Conservation (phyloP, 2,888 invertebrate species). For the Cheilosia variabilis region DNA sequence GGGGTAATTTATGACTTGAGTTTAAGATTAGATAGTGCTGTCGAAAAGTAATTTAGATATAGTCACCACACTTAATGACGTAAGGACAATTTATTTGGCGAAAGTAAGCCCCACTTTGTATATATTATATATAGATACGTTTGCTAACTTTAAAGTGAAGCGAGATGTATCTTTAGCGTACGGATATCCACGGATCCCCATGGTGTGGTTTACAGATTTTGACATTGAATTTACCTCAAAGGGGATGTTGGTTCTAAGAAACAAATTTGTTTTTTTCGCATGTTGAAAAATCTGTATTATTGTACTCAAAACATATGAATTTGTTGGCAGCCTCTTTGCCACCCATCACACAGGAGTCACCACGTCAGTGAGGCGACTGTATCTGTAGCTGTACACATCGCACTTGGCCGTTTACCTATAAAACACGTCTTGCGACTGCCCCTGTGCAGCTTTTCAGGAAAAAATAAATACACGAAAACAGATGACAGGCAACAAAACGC, state of each 20-base stretch:
- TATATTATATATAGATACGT: background rate
- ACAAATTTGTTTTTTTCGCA: constrained; percentile 1
- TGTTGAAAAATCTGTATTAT: constrained; percentile 31
- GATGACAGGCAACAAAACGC: constrained; percentile 29
- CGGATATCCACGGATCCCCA: background rate
- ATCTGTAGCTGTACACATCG: constrained; percentile 26
- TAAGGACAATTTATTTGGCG: constrained; percentile 9
- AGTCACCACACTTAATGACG: constrained; percentile 35
- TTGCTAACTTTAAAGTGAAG: constrained; percentile 10
- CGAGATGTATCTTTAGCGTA: constrained; percentile 14
- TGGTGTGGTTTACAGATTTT: constrained; percentile 49
- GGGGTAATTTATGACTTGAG: constrained; percentile 47
- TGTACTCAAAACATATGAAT: constrained; percentile 55
- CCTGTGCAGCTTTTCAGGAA: constrained; percentile 37
- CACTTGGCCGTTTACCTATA: constrained; percentile 56
- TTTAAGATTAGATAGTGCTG: constrained; percentile 37
- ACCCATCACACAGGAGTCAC: constrained; percentile 43
- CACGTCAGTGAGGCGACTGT: constrained; percentile 51
- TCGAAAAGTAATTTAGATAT: constrained; percentile 12
- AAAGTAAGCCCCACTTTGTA: constrained; percentile 2
- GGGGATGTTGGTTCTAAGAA: constrained; percentile 28
- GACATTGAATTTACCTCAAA: constrained; percentile 64
- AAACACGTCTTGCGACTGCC: constrained; percentile 55
- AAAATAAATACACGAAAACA: constrained; percentile 40
- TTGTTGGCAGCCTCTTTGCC: constrained; percentile 55